A percentile compares a stretch with the other conserved stretches of the same genome.
Evolutionary conservation across 2,797 vertebrate genomes (phyloP).

Genomic region (Artibeus jamaicensis): DNA sequence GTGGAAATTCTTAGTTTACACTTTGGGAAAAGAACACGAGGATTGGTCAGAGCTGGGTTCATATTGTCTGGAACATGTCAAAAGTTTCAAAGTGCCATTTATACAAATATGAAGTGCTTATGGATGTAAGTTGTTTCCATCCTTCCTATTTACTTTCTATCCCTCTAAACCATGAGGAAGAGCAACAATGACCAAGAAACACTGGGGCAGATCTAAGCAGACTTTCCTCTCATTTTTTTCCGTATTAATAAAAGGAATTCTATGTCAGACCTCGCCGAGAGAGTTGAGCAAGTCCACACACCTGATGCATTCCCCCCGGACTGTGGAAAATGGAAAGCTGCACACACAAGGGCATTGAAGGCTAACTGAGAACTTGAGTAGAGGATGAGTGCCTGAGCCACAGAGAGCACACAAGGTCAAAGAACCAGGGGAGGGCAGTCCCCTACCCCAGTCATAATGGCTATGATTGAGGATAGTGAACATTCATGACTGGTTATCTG

Average conservation of each 20-base stretch:
- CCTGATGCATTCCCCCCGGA: background rate
- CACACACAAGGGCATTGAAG: too few species aligned
- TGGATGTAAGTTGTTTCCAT: background rate
- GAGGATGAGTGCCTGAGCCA: background rate
- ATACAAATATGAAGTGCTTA: background rate
- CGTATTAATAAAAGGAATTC: background rate
- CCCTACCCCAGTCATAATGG: background rate
- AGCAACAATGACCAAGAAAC: background rate
- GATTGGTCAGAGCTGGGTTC: background rate
- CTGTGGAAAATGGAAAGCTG: background rate
- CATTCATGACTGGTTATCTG: background rate
- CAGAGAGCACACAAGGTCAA: background rate
- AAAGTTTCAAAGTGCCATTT: background rate
- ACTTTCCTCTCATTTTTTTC: background rate
- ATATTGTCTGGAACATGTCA: background rate
- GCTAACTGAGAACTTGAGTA: background rate
- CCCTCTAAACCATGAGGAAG: background rate
- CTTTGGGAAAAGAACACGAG: background rate
- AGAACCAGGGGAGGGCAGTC: background rate
- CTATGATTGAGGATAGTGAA: background rate
- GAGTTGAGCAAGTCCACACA: background rate
- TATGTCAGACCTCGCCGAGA: background rate
- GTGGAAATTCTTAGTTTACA: background rate
- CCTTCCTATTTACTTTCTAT: background rate
- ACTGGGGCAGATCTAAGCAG: background rate